Evolutionary conservation across 2,113 vertebrate genomes (phyloP).

Genomic region (Tauraco erythrolophus): DNA sequence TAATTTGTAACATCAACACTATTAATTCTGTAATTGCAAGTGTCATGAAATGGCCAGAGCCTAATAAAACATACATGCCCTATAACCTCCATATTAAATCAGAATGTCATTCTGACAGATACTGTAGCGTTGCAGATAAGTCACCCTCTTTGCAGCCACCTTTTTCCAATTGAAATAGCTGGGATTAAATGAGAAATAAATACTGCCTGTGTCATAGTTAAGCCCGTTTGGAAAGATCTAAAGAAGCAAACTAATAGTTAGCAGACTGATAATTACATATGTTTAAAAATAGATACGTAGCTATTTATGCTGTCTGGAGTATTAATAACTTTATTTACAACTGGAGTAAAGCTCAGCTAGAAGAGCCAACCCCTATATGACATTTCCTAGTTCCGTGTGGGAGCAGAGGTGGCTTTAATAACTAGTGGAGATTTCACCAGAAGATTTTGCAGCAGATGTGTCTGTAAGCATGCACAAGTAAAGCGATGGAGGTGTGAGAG

Average conservation of each 20-base stretch:
- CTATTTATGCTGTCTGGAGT: slow-evolving; percentile 12
- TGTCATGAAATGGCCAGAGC: slow-evolving; percentile 18
- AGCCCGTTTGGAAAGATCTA: neutral
- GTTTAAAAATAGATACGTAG: slow-evolving; percentile 11
- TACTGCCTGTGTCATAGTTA: neutral
- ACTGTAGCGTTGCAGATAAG: neutral
- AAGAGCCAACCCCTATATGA: neutral
- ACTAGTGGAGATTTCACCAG: neutral
- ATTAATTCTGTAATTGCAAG: slow-evolving; percentile 57
- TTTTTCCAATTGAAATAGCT: neutral
- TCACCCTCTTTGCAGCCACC: slow-evolving; percentile 1
- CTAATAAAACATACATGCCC: slow-evolving; percentile 40
- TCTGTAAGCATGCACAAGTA: neutral
- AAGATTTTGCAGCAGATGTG: neutral
- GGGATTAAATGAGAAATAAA: slow-evolving; percentile 5
- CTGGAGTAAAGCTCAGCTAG: slow-evolving; percentile 8
- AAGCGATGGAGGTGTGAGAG: neutral
- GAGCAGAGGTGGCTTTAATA: neutral
- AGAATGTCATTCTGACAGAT: slow-evolving; percentile 26
- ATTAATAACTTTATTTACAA: slow-evolving; percentile 44
- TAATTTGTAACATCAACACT: slow-evolving; percentile 29
- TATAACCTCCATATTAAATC: slow-evolving; percentile 39
- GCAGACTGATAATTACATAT: slow-evolving; percentile 18
- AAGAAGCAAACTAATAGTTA: slow-evolving; percentile 10
- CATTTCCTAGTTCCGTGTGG: neutral